Base-by-base conservation (phyloP, 2,888 invertebrate genomes). In the Harpagoxenus sublaevis region DNA sequence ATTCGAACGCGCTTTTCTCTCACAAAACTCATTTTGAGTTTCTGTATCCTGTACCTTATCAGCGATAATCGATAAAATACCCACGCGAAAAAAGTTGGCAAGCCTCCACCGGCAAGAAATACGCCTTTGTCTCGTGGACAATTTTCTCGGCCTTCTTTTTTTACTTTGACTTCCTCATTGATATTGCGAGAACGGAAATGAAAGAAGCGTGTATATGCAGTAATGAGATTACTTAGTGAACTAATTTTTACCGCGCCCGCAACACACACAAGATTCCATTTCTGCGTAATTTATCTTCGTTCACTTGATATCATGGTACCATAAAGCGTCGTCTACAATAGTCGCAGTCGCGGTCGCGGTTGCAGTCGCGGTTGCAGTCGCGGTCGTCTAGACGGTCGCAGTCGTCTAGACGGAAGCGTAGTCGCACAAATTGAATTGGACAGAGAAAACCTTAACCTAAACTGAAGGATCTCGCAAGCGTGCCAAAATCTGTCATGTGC, bases 41-140 rank as follows among this genome's bases (percentile, higher is more conserved):
- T 9, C 15, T 42, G 12, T 28, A 55, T n/a, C 3, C 3, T 31
- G 18, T 68, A 57, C 15, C 31, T 66, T 15, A 65, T 78, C 23
- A 60, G 5, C 39, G 3, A n/a, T 57, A 28, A 28, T 35, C 79
- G 18, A 70, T 66, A 31, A 65, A 78, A 45, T 73, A 51, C 10
- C 28, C 12, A 42, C 28, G 6, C n/a, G 65, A n/a, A 68, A 57
- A 81, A 84, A 84, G 86, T 87, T 87, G 84, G 88, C 86, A 88
- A 88, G 84, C 83, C 83, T 74, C 51, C 23, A 45, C 18, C 57
- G 35, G 23, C 35, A 51, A 42, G 8, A 48, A 42, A 31, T 28
- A n/a, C n/a, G 48, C 31, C n/a, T 51, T 62, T 1, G 23, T 82
- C 18, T 62, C 9, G 42, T 51, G 31, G n/a, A 60, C 3, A 9